Conservation (phyloP, 2,113 vertebrate genomes). For the Aegotheles bennettii region DNA sequence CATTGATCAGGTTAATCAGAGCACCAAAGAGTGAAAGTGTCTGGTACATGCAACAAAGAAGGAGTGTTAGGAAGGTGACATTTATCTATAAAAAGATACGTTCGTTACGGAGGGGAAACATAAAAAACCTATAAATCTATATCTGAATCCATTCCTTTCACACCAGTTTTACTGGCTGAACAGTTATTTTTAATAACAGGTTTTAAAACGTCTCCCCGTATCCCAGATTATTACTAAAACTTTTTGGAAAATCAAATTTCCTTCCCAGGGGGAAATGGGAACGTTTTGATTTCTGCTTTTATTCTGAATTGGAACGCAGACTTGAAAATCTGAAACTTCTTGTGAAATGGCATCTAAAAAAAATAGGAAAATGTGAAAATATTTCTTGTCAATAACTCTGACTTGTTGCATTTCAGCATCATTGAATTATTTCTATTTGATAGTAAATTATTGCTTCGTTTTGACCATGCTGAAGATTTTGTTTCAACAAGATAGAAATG, state of each 20-base stretch:
- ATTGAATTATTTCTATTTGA: fast-evolving
- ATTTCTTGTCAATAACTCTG: neutral
- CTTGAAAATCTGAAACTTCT: neutral
- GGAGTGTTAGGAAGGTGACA: neutral
- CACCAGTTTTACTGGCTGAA: neutral
- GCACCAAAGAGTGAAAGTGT: neutral
- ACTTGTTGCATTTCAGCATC: fast-evolving
- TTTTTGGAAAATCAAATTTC: neutral
- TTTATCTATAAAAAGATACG: neutral
- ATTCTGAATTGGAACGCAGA: neutral
- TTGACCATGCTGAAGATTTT: fast-evolving
- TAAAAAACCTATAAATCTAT: neutral
- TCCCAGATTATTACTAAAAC: neutral
- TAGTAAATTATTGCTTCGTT: neutral
- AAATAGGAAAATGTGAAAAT: fast-evolving
- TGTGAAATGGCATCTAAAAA: neutral
- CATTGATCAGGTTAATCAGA: neutral
- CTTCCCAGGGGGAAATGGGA: neutral
- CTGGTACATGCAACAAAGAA: neutral
- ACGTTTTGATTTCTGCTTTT: neutral
- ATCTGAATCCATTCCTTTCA: neutral
- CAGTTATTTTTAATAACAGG: neutral
- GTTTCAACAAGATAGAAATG: neutral
- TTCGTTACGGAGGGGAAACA: neutral
- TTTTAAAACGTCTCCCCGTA: neutral